Evolutionary conservation across 2,888 invertebrate species (phyloP), one percentile per base, ranked within the genome.

Genomic region (Cancer borealis): DNA sequence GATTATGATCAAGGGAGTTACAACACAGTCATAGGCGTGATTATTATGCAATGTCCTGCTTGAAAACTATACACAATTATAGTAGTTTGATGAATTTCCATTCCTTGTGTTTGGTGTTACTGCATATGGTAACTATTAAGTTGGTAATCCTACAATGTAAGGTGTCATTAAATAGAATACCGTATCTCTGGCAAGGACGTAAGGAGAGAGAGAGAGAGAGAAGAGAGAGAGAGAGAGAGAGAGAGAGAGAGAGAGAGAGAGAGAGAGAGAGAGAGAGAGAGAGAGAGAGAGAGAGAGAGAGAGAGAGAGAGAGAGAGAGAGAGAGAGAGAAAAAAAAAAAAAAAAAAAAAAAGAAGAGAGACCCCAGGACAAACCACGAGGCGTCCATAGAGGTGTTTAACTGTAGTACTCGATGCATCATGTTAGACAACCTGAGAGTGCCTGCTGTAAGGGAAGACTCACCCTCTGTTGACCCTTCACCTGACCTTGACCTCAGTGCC

Each of bases 251-350:
- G 39, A 39, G 66, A n/a, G n/a, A 21, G 21, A 73, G 66, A 73
- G 66, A 73, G 73, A 73, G 73, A 73, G 73, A 73, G 73, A 73
- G 73, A 73, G 73, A 73, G 73, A 73, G 73, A 73, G 73, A 73
- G 73, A 73, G 73, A 73, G 73, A 73, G 73, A 73, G 73, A 73
- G 73, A 73, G 73, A 73, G 73, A 73, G 73, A 73, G 73, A 73
- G 73, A 73, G 73, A 73, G 73, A 73, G 73, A 66, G 60, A 66
- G 60, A 66, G 60, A 66, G 60, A 66, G 60, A 66, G 60, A 66
- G 60, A 66, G 60, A 66, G 21, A 21, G 21, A 21, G 21, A 21
- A 49, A 10, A 49, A 10, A 49, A 10, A 49, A 10, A 49, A 10
- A 49, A 10, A 49, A 10, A 49, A 10, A 49, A 10, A 49, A 10